phyloP scores from a whole-genome alignment of 2,113 vertebrate genomes.

The Oryzias javanicus region DNA sequence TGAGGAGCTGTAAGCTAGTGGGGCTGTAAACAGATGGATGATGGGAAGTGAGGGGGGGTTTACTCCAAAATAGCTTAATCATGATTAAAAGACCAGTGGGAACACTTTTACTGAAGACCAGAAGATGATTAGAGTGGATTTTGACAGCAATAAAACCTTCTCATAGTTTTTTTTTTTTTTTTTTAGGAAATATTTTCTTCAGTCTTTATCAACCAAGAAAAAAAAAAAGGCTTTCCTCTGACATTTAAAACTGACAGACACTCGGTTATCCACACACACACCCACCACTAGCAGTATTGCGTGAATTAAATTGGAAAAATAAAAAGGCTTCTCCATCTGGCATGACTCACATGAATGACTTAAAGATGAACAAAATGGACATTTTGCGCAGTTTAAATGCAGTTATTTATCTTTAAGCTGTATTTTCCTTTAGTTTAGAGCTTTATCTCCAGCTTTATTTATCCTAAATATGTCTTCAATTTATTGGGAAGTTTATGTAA shows the following conservation, averaged over 20 bases:
- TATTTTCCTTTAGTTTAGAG: not conserved
- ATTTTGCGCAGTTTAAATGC: conserved; percentile 1
- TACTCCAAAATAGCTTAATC: too few relatives aligned
- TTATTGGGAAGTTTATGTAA: not conserved
- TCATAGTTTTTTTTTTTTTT: too few relatives aligned
- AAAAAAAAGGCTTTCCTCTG: conserved; percentile 17
- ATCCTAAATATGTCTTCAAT: conserved; percentile 4
- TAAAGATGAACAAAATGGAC: not conserved
- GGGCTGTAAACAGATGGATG: too few relatives aligned
- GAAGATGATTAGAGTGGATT: too few relatives aligned
- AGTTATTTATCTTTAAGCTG: not conserved
- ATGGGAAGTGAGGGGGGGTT: too few relatives aligned
- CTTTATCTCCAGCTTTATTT: not conserved
- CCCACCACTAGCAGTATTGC: conserved; percentile 16
- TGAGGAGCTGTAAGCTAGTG: too few relatives aligned
- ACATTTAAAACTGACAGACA: not conserved
- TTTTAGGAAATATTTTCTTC: not conserved
- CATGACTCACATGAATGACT: conserved; percentile 10
- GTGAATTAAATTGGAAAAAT: conserved; percentile 25
- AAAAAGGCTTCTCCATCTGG: conserved; percentile 22
- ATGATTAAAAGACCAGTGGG: too few relatives aligned
- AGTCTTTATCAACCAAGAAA: not conserved
- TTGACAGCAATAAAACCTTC: too few relatives aligned
- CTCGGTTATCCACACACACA: conserved; percentile 32
- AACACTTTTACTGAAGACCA: too few relatives aligned